Evolutionary conservation across 2,113 vertebrate species (phyloP).

Genomic region (Delphinus delphis): DNA sequence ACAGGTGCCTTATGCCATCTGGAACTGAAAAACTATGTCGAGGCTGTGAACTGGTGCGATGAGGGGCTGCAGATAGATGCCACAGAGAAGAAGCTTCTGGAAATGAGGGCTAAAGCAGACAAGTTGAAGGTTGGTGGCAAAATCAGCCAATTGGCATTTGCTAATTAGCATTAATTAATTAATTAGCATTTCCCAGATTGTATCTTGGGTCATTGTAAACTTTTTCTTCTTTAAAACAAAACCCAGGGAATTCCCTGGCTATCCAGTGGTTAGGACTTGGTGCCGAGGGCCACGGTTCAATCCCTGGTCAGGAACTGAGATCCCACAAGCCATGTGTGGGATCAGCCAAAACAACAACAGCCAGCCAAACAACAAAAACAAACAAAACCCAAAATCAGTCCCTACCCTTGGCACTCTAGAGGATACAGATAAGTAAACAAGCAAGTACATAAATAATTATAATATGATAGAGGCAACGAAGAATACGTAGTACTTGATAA

Average conservation of each 20-base stretch:
- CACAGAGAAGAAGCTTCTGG: constrained; percentile 91
- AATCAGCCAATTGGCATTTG: neutral
- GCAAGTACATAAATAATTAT: neutral
- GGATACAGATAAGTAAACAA: neutral
- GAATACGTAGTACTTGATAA: neutral
- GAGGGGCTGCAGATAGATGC: constrained; percentile 90
- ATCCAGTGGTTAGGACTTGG: neutral
- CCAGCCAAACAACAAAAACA: neutral
- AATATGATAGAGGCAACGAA: neutral
- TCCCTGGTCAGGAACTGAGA: neutral
- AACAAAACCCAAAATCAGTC: neutral
- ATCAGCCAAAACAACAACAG: neutral
- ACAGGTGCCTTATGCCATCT: constrained; percentile 93
- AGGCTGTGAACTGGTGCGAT: constrained; percentile 93
- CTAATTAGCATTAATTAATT: constrained; percentile 37
- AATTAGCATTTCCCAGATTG: neutral
- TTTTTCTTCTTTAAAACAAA: constrained; percentile 34
- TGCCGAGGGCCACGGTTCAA: neutral
- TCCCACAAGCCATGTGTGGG: neutral
- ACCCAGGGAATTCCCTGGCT: neutral
- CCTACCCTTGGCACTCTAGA: neutral
- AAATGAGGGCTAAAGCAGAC: constrained; percentile 90
- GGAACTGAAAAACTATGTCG: constrained; percentile 88
- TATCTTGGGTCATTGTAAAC: neutral
- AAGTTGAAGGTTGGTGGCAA: constrained; percentile 88